Evolutionary conservation across 2,113 vertebrate species (phyloP), one percentile per base, ranked within the genome.

Genomic region (Acanthisitta chloris): DNA sequence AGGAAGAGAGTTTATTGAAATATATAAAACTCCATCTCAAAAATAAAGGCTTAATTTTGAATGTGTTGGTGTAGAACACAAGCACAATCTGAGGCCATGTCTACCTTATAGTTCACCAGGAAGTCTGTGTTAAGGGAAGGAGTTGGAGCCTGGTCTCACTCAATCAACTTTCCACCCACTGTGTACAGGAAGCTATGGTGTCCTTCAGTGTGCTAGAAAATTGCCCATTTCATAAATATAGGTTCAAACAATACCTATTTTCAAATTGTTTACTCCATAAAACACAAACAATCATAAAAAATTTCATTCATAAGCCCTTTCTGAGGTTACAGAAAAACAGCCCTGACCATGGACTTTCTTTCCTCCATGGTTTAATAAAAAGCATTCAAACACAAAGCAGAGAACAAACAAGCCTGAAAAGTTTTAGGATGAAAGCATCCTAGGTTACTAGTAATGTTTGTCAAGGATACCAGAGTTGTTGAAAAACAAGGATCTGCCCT

Each of bases 61-160:
- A 23, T 66, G 1, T 15, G 3, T 48, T 46, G 3, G 0, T 76
- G 17, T 15, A 12, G 17, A 66, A 66, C 25, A 54, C 9, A 55
- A n/a, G 64, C 7, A 43, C 16, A 67, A 83, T 46, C 16, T 59
- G 43, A 51, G 14, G 2, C 7, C 66, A 3, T 18, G 9, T 62
- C 14, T 86, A 17, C 6, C 1, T 49, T 12, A 23, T 4, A 28
- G 4, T 34, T 8, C 9, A 8, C 3, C 2, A 19, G 12, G 24
- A 74, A 58, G 9, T 16, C n/a, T 64, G 10, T 48, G 26, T 1
- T 33, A 87, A 83, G 14, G 8, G 5, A 4, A 65, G 7, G 4
- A 58, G 5, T 8, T 58, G 33, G 6, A 81, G 17, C 3, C 11
- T 59, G 43, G 21, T 5, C 13, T 79, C 12, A 42, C 4, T 42